A percentile compares a stretch with the other conserved stretches of the same genome.
Conservation (phyloP, 2,888 invertebrate species). For the Morpho deidamia region DNA sequence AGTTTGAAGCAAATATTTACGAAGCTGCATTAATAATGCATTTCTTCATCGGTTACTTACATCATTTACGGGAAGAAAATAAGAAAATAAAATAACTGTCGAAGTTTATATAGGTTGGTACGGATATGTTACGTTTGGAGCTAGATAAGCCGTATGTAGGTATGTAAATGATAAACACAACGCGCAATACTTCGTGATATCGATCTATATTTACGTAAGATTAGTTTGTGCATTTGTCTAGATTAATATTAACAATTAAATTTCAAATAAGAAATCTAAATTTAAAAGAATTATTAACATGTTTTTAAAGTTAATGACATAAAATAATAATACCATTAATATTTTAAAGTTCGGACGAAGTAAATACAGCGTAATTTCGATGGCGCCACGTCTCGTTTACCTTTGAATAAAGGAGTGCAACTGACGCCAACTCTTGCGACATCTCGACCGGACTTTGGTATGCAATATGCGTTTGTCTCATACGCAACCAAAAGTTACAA, state of each 20-base stretch:
- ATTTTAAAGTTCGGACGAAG: conserved; percentile 2
- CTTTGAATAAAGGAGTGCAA: conserved; percentile 51
- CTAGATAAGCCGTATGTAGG: no score
- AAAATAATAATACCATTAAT: background rate
- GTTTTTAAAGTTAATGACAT: no score
- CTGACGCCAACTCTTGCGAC: conserved; percentile 64
- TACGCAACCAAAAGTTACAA: conserved; percentile 27
- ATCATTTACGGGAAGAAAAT: conserved; percentile 10
- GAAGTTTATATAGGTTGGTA: no score
- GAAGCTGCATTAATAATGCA: conserved; percentile 26
- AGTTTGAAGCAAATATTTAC: conserved; percentile 29
- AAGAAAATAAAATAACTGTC: background rate
- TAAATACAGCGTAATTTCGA: conserved; percentile 28
- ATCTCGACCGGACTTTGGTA: conserved; percentile 49
- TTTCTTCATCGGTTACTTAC: conserved; percentile 17
- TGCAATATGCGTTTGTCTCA: conserved; percentile 44
- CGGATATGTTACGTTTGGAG: no score
- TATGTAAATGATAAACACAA: no score
- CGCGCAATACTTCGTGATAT: background rate
- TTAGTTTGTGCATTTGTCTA: no score
- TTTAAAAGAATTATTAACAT: no score
- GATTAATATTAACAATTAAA: no score
- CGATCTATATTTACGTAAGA: no score
- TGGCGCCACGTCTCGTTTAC: conserved; percentile 47
- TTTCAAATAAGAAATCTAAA: no score